phyloP scores from a whole-genome alignment of 92 coral and sea anemone genomes.

The Montipora capitata region DNA sequence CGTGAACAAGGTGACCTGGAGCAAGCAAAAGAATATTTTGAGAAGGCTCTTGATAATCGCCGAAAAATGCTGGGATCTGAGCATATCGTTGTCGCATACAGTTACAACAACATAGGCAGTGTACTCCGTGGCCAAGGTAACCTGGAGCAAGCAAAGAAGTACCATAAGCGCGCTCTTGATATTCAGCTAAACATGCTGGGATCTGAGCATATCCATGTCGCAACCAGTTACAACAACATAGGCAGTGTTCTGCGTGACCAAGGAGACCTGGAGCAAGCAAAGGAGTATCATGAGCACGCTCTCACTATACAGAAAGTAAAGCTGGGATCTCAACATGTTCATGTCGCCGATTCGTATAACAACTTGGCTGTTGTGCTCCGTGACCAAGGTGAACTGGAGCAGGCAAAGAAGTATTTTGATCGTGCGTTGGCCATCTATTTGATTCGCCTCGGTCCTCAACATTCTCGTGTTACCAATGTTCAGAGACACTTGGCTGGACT shows the following conservation, averaged over 20 bases:
- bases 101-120: not conserved
- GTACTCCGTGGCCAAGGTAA: not conserved
- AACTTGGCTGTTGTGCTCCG: not conserved
- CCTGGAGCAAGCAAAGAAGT: not conserved
- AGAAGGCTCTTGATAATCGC: not conserved
- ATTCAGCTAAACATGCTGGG: too few species aligned
- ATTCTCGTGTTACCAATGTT: too few species aligned
- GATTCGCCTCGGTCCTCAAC: too few species aligned
- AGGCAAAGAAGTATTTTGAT: too few species aligned
- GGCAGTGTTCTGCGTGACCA: accelerated
- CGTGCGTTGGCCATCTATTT: too few species aligned
- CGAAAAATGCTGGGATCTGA: not conserved
- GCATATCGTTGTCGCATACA: not conserved
- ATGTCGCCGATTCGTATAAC: not conserved
- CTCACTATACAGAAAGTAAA: not conserved
- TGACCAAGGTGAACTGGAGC: too few species aligned
- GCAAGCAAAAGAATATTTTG: not conserved
- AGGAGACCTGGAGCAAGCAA: not conserved
- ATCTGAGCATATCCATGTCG: not conserved
- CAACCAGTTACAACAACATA: not conserved
- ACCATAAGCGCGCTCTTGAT: not conserved
- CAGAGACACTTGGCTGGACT: too few species aligned
- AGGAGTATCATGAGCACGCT: not conserved
- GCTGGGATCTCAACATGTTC: not conserved
- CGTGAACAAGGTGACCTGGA: not conserved